Base-by-base conservation (phyloP, 2,113 vertebrate species). In the Scophthalmus maximus region DNA sequence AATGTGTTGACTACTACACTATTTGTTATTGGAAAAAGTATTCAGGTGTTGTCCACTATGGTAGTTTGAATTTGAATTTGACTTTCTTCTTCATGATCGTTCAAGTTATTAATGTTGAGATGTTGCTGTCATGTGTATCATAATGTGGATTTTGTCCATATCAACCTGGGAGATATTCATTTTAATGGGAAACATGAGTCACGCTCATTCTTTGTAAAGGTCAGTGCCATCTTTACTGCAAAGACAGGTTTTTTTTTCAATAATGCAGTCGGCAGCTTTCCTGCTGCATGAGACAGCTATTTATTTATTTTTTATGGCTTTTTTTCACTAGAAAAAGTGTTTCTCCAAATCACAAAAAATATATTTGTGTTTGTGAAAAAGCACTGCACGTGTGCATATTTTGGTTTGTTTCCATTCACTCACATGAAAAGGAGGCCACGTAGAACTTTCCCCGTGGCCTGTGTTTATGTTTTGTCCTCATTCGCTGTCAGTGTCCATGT, bases 391-490 rank as follows among this genome's bases (percentile, higher is more conserved):
- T 11, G 46, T 75, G 38, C 27, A 7, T 44, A 18, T 27, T 58
- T 20, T 61, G 38, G 4, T 17, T 2, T 51, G 52, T 64, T 58
- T 58, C 4, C 27, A 18, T 65, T 26, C 32, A 26, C 36, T 34
- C 23, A 42, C 29, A 69, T 32, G 20, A 34, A 62, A 53, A 5
- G 38, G 30, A 66, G 46, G 42, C 65, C 25, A 4, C 64, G 63
- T 30, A 25, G 36, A 73, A 68, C 66, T 56, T 77, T 73, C 58
- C 72, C 53, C 36, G 34, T 49, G 17, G 59, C 17, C 32, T 34
- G 14, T 66, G 79, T 80, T 25, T 72, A 70, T 79, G 63, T 85
- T 82, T 87, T 57, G 82, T 80, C 42, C 15, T 50, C 30, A 40
- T 44, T 40, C 9, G 50, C 75, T 77, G 77, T 79, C 79, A 65